Evolutionary conservation across 2,113 vertebrate species (phyloP).

Genomic region (Diadophis punctatus): DNA sequence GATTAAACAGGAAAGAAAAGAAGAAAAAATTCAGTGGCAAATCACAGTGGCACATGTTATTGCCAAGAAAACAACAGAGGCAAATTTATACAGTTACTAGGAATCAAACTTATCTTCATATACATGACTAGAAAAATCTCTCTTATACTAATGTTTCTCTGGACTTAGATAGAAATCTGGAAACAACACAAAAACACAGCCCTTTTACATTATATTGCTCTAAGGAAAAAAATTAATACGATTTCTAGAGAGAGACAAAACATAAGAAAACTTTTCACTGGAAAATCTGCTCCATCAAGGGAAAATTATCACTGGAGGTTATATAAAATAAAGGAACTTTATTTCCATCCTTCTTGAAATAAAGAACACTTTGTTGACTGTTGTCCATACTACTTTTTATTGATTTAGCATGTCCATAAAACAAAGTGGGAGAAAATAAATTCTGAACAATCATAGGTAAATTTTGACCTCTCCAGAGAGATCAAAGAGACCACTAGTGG

Average conservation of each 20-base stretch:
- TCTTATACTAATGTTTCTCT: background rate
- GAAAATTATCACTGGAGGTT: background rate
- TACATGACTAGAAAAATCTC: background rate
- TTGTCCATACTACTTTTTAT: background rate
- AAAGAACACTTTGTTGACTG: background rate
- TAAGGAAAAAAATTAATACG: background rate
- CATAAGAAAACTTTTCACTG: background rate
- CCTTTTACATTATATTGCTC: background rate
- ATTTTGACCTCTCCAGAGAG: background rate
- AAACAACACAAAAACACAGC: background rate
- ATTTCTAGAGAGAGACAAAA: background rate
- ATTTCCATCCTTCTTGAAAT: background rate
- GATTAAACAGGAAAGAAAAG: background rate
- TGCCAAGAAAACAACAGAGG: background rate
- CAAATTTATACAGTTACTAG: background rate
- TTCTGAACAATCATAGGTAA: background rate
- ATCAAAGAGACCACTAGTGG: background rate
- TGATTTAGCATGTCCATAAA: background rate
- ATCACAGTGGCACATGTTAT: background rate
- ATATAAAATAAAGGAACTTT: background rate
- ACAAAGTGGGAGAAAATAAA: background rate
- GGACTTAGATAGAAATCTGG: background rate
- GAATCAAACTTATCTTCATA: background rate
- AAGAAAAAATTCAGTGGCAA: background rate
- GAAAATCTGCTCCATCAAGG: background rate